Evolutionary conservation across 2,888 invertebrate genomes (phyloP), one percentile per base, ranked within the genome.

Genomic region (Drosophila prostipennis): DNA sequence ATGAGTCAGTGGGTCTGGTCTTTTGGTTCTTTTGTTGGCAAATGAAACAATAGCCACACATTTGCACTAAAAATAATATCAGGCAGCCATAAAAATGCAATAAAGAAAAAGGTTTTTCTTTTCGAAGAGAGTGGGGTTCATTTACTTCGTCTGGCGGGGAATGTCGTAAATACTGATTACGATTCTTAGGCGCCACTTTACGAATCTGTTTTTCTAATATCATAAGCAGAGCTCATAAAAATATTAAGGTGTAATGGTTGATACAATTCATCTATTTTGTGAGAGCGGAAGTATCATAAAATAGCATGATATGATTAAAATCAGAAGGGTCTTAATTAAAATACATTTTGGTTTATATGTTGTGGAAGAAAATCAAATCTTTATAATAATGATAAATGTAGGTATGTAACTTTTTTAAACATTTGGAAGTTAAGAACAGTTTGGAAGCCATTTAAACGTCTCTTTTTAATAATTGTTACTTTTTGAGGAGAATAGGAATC

Each of bases 21-120:
- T 7, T 29, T 6, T 29, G 29, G 29, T 65, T 71, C 72, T 68
- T 72, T 84, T 77, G 77, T 81, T 70, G 46, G 58, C 52, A 48
- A 72, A 58, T 72, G 74, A 81, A 81, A 78, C 79, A 79, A 84
- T 78, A 81, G 78, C 72, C 65, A 65, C 36, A 65, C 36, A 52
- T 52, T 59, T 55, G 48, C 51, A 74, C 67, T 70, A 72, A 79
- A 77, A 77, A 79, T 74, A 82, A 72, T 77, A 74, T 76, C 78
- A 78, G 67, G 71, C 72, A 73, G 64, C 76, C 79, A 79, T 81
- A 84, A 82, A 84, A 84, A 63, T 83, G 79, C 73, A 80, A 81
- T 81, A 83, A 80, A 78, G 69, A 34, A 72, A 83, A 83, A 75
- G 71, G 60, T 65, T 67, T 67, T 58, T 6, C 46, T 32, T 40